Evolutionary conservation across 1,140 invertebrate species (phyloP).

Genomic region (Melanaphis sacchari): DNA sequence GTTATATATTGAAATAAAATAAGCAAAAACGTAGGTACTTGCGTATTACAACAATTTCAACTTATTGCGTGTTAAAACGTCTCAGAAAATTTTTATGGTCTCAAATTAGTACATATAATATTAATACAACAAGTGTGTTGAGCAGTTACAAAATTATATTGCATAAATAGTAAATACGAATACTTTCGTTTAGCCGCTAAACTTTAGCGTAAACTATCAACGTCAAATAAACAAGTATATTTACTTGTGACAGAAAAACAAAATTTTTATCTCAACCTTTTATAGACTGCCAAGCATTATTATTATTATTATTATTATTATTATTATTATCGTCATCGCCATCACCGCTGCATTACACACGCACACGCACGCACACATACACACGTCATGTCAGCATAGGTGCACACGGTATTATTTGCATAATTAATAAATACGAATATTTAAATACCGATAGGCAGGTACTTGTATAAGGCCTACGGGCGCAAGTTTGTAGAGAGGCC

Average conservation of each 20-base stretch:
- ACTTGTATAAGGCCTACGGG: not conserved
- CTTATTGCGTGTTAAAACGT: too few relatives aligned
- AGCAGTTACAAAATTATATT: too few relatives aligned
- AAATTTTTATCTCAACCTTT: not conserved
- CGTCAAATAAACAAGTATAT: not conserved
- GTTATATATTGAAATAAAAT: not conserved
- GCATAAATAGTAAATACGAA: too few relatives aligned
- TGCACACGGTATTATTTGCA: not conserved
- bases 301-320: not conserved
- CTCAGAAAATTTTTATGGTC: too few relatives aligned
- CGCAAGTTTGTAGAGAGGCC: not conserved
- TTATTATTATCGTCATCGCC: not conserved
- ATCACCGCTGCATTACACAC: not conserved
- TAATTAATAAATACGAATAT: slow-evolving; percentile 12
- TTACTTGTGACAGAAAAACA: not conserved
- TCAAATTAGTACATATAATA: too few relatives aligned
- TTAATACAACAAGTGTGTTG: too few relatives aligned
- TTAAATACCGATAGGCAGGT: not conserved
- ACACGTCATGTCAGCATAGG: not conserved
- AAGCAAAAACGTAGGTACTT: too few relatives aligned
- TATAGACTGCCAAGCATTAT: not conserved
- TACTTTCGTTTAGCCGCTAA: too few relatives aligned
- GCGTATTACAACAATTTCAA: too few relatives aligned
- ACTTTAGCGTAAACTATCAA: not conserved
- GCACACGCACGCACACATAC: not conserved